These are phyloP conservation scores for Mythimna albipuncta DNA, from an alignment of 2,888 invertebrate species.

Conservation along the genomic window DNA sequence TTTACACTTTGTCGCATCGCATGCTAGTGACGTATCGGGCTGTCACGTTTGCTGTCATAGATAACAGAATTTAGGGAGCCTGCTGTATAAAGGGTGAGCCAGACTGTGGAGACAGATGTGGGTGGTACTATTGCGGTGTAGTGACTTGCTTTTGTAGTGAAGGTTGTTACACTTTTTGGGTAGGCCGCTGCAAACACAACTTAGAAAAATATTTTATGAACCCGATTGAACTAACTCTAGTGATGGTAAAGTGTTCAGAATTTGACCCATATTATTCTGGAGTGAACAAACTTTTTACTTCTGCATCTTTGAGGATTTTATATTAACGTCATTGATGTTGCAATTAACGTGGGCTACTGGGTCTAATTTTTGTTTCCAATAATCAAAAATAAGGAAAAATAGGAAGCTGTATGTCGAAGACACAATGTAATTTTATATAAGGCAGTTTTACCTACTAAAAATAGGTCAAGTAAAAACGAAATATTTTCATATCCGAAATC, in stretches of 20 bases:
- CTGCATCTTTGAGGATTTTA: neutral
- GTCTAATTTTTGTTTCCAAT: neutral
- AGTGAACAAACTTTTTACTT: no score
- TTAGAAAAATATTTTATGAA: neutral
- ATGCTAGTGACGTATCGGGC: constrained; percentile 46
- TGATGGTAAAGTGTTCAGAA: neutral
- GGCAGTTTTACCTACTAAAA: neutral
- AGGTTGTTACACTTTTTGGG: neutral
- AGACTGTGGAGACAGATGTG: no score
- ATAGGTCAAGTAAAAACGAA: no score
- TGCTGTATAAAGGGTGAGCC: constrained; percentile 22
- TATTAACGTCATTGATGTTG: neutral
- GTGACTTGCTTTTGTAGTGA: constrained; percentile 31
- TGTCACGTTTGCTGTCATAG: constrained; percentile 59
- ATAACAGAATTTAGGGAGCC: constrained; percentile 57
- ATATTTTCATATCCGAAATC: no score
- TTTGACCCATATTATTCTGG: no score
- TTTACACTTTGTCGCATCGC: constrained; percentile 58
- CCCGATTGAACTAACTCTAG: no score
- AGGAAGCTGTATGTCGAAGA: no score
- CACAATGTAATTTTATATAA: neutral
- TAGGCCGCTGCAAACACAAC: neutral
- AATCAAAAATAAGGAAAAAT: neutral
- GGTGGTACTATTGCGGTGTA: constrained; percentile 5
- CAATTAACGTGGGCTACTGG: no score